These are phyloP conservation scores for Protobothrops mucrosquamatus DNA, from an alignment of 2,113 vertebrate species.

Conservation along the genomic window DNA sequence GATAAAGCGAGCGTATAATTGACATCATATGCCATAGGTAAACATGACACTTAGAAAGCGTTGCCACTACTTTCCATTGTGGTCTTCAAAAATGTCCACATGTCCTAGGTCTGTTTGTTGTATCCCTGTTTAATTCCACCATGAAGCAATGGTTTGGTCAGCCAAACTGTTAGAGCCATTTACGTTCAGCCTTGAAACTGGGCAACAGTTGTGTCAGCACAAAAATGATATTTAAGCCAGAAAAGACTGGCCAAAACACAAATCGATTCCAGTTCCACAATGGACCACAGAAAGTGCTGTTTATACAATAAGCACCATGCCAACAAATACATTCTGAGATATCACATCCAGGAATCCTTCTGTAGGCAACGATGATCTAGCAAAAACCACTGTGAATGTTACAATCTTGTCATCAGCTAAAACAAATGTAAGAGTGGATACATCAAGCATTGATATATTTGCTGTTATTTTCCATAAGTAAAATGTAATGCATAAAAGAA, in stretches of 20 bases:
- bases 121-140: background rate
- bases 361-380: slow-evolving; percentile 17
- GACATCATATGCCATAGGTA: slow-evolving; percentile 2
- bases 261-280: slow-evolving; percentile 23
- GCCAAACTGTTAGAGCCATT: slow-evolving; percentile 9
- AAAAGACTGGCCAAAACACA: slow-evolving; percentile 17
- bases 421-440: slow-evolving; percentile 18
- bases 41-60: slow-evolving; percentile 6
- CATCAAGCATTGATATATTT: background rate
- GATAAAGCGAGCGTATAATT: slow-evolving; percentile 1
- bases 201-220: slow-evolving; percentile 19
- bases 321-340: slow-evolving; percentile 31
- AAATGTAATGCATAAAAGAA: background rate
- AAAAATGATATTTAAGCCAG: slow-evolving; percentile 26
- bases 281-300: slow-evolving; percentile 30
- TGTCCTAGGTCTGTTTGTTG: background rate
- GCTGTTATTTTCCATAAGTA: background rate
- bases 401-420: slow-evolving; percentile 21
- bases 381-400: background rate
- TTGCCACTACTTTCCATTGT: slow-evolving; percentile 6
- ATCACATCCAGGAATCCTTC: slow-evolving; percentile 26
- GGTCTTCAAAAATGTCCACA: slow-evolving; percentile 11
- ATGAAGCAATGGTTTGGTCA: background rate
- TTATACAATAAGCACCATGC: slow-evolving; percentile 18
- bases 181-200: background rate